Evolutionary conservation across 2,797 vertebrate genomes (phyloP).

Genomic region (Argyrosomus regius): DNA sequence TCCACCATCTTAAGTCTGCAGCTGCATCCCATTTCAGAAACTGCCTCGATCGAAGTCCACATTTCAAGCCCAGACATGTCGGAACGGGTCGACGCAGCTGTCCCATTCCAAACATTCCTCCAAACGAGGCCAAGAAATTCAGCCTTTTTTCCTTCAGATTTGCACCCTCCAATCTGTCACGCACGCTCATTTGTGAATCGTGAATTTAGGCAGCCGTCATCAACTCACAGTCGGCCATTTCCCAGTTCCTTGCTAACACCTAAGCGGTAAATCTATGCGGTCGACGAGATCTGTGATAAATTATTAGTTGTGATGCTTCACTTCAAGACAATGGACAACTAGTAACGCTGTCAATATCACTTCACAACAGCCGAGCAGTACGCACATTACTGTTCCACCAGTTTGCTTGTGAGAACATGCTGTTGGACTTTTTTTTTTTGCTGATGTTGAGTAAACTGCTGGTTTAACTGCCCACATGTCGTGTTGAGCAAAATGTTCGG

Average conservation of each 20-base stretch:
- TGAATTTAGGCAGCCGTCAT: background rate
- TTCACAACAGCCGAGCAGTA: too few relatives aligned
- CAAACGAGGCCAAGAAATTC: constrained; percentile 43
- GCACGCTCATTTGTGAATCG: background rate
- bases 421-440: too few relatives aligned
- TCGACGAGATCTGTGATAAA: background rate
- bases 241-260: background rate
- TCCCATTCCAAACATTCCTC: constrained; percentile 76
- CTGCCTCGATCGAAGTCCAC: constrained; percentile 40
- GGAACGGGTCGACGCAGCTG: constrained; percentile 56
- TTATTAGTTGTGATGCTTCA: background rate
- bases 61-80: constrained; percentile 64
- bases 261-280: background rate
- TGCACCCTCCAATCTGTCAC: background rate
- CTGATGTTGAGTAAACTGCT: background rate
- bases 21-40: constrained; percentile 57
- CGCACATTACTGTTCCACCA: background rate
- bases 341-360: background rate
- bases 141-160: constrained; percentile 7
- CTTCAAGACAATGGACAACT: background rate
- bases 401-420: background rate
- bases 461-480: constrained; percentile 1
- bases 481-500: constrained; percentile 17
- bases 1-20: constrained; percentile 24
- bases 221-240: background rate